A percentile compares a stretch with the other conserved stretches of the same genome.
These are phyloP conservation scores for Argya squamiceps DNA, from an alignment of 2,797 vertebrate species.

Conservation along the genomic window DNA sequence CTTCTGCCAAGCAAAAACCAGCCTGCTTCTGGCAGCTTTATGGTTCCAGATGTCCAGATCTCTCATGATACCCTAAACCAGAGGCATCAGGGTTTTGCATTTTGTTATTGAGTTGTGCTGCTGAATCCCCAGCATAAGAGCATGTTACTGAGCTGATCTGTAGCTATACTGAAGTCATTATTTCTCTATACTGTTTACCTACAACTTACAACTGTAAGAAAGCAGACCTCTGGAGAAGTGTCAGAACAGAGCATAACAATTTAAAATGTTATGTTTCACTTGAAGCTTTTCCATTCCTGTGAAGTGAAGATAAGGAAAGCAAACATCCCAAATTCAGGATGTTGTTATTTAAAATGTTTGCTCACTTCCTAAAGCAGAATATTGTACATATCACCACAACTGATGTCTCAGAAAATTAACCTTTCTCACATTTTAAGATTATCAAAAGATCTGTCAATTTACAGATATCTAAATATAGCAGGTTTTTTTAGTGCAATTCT, in stretches of 20 bases:
- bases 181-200: not conserved
- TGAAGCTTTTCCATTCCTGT: not conserved
- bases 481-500: not conserved
- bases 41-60: constrained; percentile 47
- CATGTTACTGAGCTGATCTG: not conserved
- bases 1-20: constrained; percentile 28
- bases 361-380: not conserved
- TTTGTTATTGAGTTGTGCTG: not conserved
- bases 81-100: not conserved
- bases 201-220: not conserved
- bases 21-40: constrained; percentile 30
- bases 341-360: not conserved
- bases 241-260: not conserved
- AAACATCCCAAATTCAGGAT: not conserved
- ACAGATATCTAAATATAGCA: not conserved
- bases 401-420: not conserved
- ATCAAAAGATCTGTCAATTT: not conserved
- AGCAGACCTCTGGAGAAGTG: not conserved
- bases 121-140: not conserved
- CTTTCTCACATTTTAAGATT: not conserved
- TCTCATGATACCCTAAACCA: constrained; percentile 5
- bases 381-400: not conserved
- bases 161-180: not conserved
- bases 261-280: not conserved
- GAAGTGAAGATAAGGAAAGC: not conserved